phyloP scores from a whole-genome alignment of 2,797 vertebrate species.

The Hozukius guyotensis region DNA sequence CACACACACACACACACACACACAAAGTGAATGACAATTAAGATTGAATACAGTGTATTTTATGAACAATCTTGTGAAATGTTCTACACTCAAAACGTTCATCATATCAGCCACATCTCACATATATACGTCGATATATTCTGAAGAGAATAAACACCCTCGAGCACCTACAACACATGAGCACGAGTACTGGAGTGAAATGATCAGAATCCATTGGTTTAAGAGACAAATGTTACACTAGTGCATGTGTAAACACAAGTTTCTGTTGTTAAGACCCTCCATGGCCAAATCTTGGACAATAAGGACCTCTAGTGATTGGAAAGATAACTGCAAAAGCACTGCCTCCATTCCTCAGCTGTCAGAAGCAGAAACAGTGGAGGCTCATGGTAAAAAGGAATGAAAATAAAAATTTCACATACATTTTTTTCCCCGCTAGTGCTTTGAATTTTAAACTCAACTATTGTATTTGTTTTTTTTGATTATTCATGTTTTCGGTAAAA shows the following conservation, averaged over 20 bases:
- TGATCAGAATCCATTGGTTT: background rate
- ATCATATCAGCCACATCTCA: background rate
- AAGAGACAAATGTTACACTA: background rate
- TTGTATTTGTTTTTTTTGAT: background rate
- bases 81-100: background rate
- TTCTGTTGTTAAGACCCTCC: background rate
- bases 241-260: slow-evolving; percentile 10
- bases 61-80: slow-evolving; percentile 1
- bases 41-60: slow-evolving; percentile 1
- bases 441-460: background rate
- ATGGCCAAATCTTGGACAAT: slow-evolving; percentile 25
- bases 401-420: background rate
- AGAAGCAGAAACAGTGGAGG: background rate
- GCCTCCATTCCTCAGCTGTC: background rate
- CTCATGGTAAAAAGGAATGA: background rate
- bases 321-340: slow-evolving; percentile 38
- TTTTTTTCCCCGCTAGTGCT: background rate
- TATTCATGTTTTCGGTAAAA: background rate
- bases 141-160: background rate
- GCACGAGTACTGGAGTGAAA: slow-evolving; percentile 1
- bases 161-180: background rate
- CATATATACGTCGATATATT: background rate
- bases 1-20: background rate
- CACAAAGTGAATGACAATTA: background rate
- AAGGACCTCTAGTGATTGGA: slow-evolving; percentile 59